Evolutionary conservation across 2,888 invertebrate species (phyloP).

Genomic region (Eupeodes luniger): DNA sequence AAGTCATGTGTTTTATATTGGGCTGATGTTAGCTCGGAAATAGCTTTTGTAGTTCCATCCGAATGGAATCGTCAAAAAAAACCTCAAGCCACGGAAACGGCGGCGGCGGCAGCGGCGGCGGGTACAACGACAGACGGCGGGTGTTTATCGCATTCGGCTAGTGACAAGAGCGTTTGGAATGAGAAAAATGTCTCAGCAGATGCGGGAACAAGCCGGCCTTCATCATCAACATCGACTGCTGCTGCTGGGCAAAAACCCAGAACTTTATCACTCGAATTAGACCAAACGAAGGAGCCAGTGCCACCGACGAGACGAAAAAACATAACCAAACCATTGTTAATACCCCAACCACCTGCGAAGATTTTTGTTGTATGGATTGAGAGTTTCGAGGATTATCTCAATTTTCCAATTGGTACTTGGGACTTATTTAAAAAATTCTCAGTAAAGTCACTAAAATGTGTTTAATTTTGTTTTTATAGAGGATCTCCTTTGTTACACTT

Average conservation of each 20-base stretch:
- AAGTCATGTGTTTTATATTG: constrained; percentile 95
- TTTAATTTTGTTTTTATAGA: constrained; percentile 85
- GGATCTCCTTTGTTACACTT: constrained; percentile 90
- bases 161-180: constrained; percentile 77
- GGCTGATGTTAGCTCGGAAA: constrained; percentile 97
- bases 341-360: constrained; percentile 88
- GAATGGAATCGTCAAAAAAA: constrained; percentile 84
- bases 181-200: constrained; percentile 75
- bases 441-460: too few species aligned
- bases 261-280: constrained; percentile 88
- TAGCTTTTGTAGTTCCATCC: constrained; percentile 96
- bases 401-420: constrained; percentile 91
- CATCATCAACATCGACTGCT: neutral
- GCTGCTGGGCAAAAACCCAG: constrained; percentile 86
- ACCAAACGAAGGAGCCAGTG: constrained; percentile 85
- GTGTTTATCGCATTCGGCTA: constrained; percentile 82
- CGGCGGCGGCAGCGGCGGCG: neutral
- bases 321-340: constrained; percentile 85
- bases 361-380: constrained; percentile 98
- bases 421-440: too few species aligned
- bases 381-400: constrained; percentile 95
- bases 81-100: neutral
- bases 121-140: constrained; percentile 84
- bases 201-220: constrained; percentile 57
- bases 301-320: constrained; percentile 86